Conservation (phyloP, 2,797 vertebrate species). For the Monodelphis domestica region DNA sequence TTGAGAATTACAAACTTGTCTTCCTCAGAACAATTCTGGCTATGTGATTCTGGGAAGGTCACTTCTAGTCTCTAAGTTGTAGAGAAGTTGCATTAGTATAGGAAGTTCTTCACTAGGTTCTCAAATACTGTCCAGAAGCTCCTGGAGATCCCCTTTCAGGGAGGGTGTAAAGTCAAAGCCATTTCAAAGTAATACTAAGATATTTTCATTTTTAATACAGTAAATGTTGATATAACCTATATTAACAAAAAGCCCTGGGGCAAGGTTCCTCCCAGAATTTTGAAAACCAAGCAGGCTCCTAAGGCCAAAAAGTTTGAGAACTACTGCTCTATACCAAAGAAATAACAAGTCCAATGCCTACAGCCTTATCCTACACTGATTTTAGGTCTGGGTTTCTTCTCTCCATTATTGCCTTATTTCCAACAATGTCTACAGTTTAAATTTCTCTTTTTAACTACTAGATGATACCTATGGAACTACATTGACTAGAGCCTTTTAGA, state of each 20-base stretch:
- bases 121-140: background rate
- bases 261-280: background rate
- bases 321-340: background rate
- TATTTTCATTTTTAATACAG: background rate
- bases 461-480: background rate
- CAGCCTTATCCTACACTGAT: background rate
- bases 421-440: constrained; percentile 30
- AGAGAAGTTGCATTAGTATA: background rate
- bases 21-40: background rate
- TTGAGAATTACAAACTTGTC: background rate
- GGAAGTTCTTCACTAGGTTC: background rate
- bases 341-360: background rate
- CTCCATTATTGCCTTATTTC: constrained; percentile 32
- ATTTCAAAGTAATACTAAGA: background rate
- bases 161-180: background rate
- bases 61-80: background rate
- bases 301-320: background rate
- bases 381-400: constrained; percentile 1
- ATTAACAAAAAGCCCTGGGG: background rate
- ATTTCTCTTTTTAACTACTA: background rate
- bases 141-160: background rate
- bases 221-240: background rate
- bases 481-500: background rate
- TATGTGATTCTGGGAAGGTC: background rate
- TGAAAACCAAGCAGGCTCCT: background rate